These are phyloP conservation scores for Epinotia brunnichana DNA, from an alignment of 2,888 invertebrate species.

Conservation along the genomic window DNA sequence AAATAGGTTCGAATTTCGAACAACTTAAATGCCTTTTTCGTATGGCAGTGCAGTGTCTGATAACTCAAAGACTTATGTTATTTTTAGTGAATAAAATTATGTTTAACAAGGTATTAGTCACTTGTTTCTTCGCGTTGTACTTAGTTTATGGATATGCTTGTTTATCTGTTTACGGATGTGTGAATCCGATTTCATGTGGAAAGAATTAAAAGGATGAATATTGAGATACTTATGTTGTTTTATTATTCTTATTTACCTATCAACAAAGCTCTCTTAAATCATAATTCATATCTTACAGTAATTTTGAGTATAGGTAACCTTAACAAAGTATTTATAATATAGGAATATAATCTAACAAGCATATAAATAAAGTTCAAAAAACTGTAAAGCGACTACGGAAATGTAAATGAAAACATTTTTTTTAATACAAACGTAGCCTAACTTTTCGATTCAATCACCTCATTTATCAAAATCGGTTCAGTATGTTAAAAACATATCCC, in stretches of 20 bases:
- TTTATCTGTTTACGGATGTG: constrained; percentile 62
- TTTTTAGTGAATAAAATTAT: constrained; percentile 47
- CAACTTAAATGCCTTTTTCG: not conserved
- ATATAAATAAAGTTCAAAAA: no score
- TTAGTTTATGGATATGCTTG: constrained; percentile 66
- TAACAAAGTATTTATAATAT: no score
- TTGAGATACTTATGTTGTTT: constrained; percentile 65
- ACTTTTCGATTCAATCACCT: no score
- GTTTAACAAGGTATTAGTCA: constrained; percentile 71
- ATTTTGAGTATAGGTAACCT: not conserved
- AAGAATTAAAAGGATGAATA: constrained; percentile 76
- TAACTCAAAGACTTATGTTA: constrained; percentile 35
- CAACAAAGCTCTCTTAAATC: not conserved
- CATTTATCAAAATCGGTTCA: no score
- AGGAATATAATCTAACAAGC: no score
- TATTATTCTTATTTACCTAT: constrained; percentile 43
- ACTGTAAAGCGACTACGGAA: no score
- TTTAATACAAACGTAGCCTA: no score
- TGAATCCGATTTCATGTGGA: constrained; percentile 74
- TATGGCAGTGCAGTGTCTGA: constrained; percentile 21
- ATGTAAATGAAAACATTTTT: no score
- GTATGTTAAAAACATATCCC: no score
- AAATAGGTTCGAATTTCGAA: not conserved
- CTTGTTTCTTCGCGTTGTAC: constrained; percentile 70
- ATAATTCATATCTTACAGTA: not conserved